A percentile compares a stretch with the other conserved stretches of the same genome.
phyloP scores from a whole-genome alignment of 1,140 invertebrate genomes.

The Trichonephila clavipes region DNA sequence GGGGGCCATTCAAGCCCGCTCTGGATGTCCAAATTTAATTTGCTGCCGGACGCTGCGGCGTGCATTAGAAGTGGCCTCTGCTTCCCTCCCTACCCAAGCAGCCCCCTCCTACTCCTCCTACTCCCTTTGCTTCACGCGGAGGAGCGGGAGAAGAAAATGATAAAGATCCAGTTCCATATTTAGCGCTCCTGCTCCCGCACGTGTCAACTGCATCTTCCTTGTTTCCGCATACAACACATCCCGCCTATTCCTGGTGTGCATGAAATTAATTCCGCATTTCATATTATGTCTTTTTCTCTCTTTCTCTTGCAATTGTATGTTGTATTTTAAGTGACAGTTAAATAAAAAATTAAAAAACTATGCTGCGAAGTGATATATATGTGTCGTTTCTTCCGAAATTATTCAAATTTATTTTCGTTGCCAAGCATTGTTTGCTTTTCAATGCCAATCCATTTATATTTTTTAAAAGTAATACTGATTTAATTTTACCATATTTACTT shows the following conservation, averaged over 20 bases:
- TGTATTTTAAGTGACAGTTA: no score
- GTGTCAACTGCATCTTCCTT: background rate
- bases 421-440: no score
- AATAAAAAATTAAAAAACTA: no score
- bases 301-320: background rate
- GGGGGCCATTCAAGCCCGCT: constrained; percentile 74
- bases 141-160: constrained; percentile 29
- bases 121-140: background rate
- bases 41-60: constrained; percentile 73
- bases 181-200: constrained; percentile 57
- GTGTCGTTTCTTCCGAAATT: no score
- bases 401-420: no score
- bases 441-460: no score
- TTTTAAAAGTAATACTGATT: no score
- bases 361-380: no score
- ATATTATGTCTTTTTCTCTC: no score
- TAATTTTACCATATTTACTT: no score
- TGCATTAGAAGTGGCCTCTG: constrained; percentile 72
- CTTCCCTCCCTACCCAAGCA: background rate
- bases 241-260: background rate
- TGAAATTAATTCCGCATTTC: background rate
- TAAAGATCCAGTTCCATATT: constrained; percentile 64
- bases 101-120: background rate
- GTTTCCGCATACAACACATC: background rate
- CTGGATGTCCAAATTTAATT: constrained; percentile 77